Evolutionary conservation across 2,797 vertebrate species (phyloP).

Genomic region (Sarcophilus harrisii): DNA sequence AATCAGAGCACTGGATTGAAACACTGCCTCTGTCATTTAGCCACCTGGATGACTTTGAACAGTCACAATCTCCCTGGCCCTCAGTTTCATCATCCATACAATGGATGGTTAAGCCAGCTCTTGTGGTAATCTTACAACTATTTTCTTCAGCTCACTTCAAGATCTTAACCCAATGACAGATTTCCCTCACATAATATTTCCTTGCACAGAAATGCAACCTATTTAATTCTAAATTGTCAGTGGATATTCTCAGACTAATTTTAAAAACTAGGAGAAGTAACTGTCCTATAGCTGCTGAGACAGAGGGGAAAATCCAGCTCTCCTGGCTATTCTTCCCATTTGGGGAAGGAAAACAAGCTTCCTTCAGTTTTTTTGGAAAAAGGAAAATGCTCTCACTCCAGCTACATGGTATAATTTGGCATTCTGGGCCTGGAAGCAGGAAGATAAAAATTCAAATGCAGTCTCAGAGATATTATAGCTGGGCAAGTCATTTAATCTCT

Average conservation of each 20-base stretch:
- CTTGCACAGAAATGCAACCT: background rate
- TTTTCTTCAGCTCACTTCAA: background rate
- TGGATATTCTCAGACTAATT: background rate
- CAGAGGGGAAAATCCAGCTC: background rate
- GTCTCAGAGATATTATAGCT: background rate
- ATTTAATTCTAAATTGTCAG: background rate
- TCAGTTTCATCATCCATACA: background rate
- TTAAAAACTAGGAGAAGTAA: background rate
- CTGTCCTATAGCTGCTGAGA: background rate
- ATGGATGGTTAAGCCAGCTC: background rate
- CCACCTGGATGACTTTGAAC: background rate
- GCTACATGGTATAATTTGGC: background rate
- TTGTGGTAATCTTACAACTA: background rate
- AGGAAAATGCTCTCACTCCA: background rate
- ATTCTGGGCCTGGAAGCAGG: background rate
- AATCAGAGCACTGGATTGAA: background rate
- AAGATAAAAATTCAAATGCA: background rate
- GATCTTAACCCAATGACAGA: background rate
- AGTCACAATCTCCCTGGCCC: background rate
- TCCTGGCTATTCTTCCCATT: background rate
- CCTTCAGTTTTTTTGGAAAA: background rate
- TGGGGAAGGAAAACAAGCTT: background rate
- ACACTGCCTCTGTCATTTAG: background rate
- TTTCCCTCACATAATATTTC: background rate
- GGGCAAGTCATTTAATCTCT: background rate